A percentile compares a stretch with the other conserved stretches of the same genome.
Evolutionary conservation across 2,113 vertebrate genomes (phyloP).

Genomic region (Caloenas nicobarica): DNA sequence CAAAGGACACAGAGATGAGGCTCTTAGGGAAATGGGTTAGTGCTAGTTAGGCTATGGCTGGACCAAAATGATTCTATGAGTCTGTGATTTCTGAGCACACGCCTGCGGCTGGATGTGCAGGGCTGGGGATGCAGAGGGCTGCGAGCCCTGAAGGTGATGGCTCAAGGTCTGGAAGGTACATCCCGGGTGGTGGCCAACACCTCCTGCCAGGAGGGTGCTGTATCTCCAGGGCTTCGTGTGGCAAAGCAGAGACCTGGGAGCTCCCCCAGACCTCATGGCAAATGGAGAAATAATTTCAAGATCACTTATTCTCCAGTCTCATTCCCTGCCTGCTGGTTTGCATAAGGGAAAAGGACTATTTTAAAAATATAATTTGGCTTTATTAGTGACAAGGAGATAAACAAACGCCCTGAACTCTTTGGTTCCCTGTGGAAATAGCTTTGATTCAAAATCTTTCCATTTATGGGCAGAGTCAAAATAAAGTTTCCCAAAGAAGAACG

Average conservation of each 20-base stretch:
- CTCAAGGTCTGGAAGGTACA: not conserved
- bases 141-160: fast-evolving
- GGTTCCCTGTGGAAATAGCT: not conserved
- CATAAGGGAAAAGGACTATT: not conserved
- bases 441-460: not conserved
- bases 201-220: not conserved
- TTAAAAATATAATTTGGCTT: slow-evolving; percentile 33
- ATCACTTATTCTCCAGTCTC: not conserved
- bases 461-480: not conserved
- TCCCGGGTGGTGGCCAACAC: fast-evolving
- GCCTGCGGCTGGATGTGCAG: fast-evolving
- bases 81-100: not conserved
- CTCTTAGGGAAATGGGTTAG: too few species aligned
- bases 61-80: too few species aligned
- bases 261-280: not conserved
- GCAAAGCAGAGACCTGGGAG: not conserved
- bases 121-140: not conserved
- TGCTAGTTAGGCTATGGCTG: too few species aligned
- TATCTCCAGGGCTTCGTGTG: fast-evolving
- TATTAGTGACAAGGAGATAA: slow-evolving; percentile 14
- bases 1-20: too few species aligned
- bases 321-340: not conserved
- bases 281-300: not conserved
- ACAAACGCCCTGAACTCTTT: not conserved
- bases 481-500: not conserved